Evolutionary conservation across 2,797 vertebrate genomes (phyloP).

Genomic region (Scolopax bukidnonensis): DNA sequence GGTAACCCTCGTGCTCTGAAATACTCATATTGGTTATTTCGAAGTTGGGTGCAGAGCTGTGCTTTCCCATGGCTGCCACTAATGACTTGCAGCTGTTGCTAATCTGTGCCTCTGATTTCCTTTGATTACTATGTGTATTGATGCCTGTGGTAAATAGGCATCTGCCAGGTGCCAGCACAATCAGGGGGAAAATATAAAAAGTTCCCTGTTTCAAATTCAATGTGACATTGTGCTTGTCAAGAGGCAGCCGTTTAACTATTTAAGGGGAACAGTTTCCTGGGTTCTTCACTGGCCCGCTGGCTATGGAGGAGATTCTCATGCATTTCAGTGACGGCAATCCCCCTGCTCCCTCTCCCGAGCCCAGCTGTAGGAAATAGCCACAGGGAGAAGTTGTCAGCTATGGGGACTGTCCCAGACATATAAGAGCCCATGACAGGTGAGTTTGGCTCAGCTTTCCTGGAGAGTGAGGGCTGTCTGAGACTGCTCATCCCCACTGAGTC

Average conservation of each 20-base stretch:
- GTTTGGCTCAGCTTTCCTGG: background rate
- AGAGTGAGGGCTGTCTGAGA: background rate
- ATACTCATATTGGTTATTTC: slow-evolving; percentile 79
- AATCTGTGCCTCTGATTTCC: slow-evolving; percentile 86
- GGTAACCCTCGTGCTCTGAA: slow-evolving; percentile 79
- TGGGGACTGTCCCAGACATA: background rate
- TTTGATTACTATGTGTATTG: slow-evolving; percentile 88
- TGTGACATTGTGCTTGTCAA: slow-evolving; percentile 85
- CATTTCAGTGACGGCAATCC: background rate
- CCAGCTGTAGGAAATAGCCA: slow-evolving; percentile 29
- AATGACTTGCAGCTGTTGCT: slow-evolving; percentile 88
- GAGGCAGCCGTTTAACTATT: slow-evolving; percentile 83
- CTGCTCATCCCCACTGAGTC: accelerated
- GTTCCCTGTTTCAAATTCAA: slow-evolving; percentile 87
- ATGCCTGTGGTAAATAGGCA: slow-evolving; percentile 87
- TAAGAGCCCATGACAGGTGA: accelerated
- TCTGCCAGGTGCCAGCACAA: slow-evolving; percentile 88
- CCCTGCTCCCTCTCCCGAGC: background rate
- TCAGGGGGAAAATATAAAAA: slow-evolving; percentile 83
- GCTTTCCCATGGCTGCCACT: slow-evolving; percentile 86
- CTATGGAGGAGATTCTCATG: slow-evolving; percentile 62
- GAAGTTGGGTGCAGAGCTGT: slow-evolving; percentile 82
- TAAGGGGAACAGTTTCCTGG: slow-evolving; percentile 78
- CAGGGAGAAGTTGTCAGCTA: background rate
- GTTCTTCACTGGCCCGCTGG: slow-evolving; percentile 76